These are phyloP conservation scores for Orchestes rusci DNA, from an alignment of 2,888 invertebrate genomes.

Conservation along the genomic window DNA sequence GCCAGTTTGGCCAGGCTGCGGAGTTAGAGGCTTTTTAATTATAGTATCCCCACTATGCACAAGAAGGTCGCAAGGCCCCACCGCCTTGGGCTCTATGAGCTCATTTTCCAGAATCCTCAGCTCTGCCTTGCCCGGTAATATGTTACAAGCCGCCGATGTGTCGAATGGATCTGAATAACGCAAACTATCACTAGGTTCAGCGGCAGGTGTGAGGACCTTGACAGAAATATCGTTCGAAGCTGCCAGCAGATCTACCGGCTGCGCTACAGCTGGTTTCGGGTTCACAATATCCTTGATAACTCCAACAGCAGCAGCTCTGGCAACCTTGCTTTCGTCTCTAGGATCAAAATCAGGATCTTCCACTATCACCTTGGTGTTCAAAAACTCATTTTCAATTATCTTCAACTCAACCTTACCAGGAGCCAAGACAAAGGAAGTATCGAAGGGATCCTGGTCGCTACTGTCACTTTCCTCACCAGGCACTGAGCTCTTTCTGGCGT, in stretches of 20 bases:
- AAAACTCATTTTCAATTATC: conserved; percentile 50
- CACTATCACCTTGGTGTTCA: conserved; percentile 33
- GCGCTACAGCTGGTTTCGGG: conserved; percentile 27
- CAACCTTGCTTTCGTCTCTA: conserved; percentile 41
- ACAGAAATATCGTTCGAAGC: conserved; percentile 55
- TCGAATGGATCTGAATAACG: conserved; percentile 73
- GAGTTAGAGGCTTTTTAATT: conserved; percentile 42
- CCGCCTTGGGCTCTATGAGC: conserved; percentile 48
- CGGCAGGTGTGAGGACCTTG: conserved; percentile 62
- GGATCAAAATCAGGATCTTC: conserved; percentile 57
- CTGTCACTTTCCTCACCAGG: conserved; percentile 48
- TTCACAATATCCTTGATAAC: conserved; percentile 43
- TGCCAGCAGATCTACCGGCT: conserved; percentile 43
- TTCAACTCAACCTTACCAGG: conserved; percentile 53
- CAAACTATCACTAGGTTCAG: conserved; percentile 35
- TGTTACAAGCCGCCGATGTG: conserved; percentile 66
- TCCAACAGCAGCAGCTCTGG: conserved; percentile 38
- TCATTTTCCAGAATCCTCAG: conserved; percentile 70
- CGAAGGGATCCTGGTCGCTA: conserved; percentile 53
- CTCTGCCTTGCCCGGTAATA: conserved; percentile 72
- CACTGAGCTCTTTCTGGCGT: conserved; percentile 57
- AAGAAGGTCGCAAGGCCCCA: conserved; percentile 38
- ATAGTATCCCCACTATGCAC: conserved; percentile 35
- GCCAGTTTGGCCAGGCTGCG: conserved; percentile 41
- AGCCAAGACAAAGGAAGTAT: conserved; percentile 55